Base-by-base conservation (phyloP, 2,113 vertebrate species). In the Neoarius graeffei region DNA sequence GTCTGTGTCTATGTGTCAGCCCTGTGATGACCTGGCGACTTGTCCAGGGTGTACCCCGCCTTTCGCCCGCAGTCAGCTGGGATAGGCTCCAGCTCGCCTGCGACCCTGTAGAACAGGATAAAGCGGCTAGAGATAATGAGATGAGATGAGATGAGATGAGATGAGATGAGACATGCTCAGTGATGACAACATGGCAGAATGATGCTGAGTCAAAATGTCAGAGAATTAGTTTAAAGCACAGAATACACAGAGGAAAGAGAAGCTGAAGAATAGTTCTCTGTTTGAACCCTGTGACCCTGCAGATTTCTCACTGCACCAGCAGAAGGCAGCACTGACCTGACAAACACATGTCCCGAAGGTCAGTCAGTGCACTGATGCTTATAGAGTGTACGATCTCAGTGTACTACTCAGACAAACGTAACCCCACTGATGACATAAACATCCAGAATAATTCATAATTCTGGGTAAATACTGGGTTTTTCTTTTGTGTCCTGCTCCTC, bases 321-420 rank as follows among this genome's bases (percentile, higher is more conserved):
- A 94, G 94, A 71, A 90, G 93, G 93, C 91, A 91, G 91, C 92
- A 93, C 89, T 84, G 4, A 87, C 88, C 69, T 67, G 82, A 84
- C 42, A 64, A 76, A 88, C 7, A 6, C 71, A 30, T 13, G 7
- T 20, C 10, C 0, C 27, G 8, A 57, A 67, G 17, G 80, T 62
- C 6, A 64, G 17, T 76, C 56, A 77, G 81, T 64, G 80, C 74
- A 85, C 10, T 59, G 25, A 85, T 67, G 71, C 90, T 76, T 85
- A 11, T 30, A 48, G 4, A 83, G 62, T 54, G 50, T 42, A 89
- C 10, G 71, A 66, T 85, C 62, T 73, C 76, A 27, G 25, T 66
- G 88, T 35, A 85, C 5, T 67, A 15, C 11, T 20, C 19, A 10
- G 56, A 9, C n/a, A 15, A 30, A 60, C 27, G 27, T 20, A 84